phyloP scores from a whole-genome alignment of 2,797 vertebrate species.

The Dendrocincla fuliginosa region DNA sequence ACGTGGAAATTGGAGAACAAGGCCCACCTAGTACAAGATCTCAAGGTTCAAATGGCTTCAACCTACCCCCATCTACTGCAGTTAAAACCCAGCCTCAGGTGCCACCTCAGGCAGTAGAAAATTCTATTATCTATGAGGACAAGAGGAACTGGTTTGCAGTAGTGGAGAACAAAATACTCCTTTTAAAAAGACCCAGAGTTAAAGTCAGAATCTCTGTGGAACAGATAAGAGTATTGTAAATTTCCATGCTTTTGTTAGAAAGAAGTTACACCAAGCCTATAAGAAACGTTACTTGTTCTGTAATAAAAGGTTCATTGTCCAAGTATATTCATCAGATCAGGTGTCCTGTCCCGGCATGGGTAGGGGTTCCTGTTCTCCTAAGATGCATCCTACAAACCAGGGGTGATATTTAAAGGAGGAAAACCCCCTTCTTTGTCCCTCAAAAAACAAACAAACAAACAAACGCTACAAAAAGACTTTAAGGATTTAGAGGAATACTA shows the following conservation, averaged over 20 bases:
- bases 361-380: not conserved
- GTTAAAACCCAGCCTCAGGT: not conserved
- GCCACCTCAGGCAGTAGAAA: not conserved
- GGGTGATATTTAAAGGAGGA: not conserved
- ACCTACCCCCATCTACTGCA: not conserved
- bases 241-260: not conserved
- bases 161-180: not conserved
- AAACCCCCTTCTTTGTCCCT: not conserved
- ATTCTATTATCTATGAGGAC: not conserved
- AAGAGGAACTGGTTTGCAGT: not conserved
- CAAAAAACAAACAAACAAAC: not conserved
- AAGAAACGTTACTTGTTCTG: fast-evolving
- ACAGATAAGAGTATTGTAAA: not conserved
- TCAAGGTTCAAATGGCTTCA: not conserved
- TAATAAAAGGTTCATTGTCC: not conserved
- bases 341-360: not conserved
- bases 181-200: not conserved
- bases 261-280: not conserved
- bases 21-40: not conserved
- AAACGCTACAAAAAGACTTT: not conserved
- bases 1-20: fast-evolving
- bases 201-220: not conserved
- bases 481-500: not conserved
- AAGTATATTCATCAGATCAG: not conserved
- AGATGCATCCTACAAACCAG: not conserved